Evolutionary conservation across 2,888 invertebrate genomes (phyloP).

Genomic region (Pachliopta kotzebuea): DNA sequence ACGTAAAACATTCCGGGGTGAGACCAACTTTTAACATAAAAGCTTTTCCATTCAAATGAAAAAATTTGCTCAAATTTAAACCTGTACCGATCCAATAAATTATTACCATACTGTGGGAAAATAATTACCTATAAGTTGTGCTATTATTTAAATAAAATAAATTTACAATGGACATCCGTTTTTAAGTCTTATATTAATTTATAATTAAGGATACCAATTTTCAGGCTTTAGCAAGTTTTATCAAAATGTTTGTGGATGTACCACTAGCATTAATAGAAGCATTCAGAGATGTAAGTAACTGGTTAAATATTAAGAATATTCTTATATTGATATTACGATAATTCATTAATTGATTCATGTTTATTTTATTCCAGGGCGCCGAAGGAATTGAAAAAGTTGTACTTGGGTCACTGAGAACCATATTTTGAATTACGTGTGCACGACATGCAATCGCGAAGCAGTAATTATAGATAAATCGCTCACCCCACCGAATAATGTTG

Average conservation of each 20-base stretch:
- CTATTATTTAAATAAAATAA: too few relatives aligned
- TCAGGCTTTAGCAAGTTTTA: constrained; percentile 52
- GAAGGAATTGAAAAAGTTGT: constrained; percentile 51
- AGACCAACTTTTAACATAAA: not conserved
- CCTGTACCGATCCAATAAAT: too few relatives aligned
- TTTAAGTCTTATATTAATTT: too few relatives aligned
- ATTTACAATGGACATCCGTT: too few relatives aligned
- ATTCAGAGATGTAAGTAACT: constrained; percentile 54
- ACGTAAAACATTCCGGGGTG: constrained; percentile 24
- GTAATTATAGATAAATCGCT: too few relatives aligned
- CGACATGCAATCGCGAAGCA: too few relatives aligned
- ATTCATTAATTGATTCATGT: not conserved
- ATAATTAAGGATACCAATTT: constrained; percentile 10
- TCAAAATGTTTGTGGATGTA: constrained; percentile 54
- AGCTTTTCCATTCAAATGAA: too few relatives aligned
- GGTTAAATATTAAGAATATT: not conserved
- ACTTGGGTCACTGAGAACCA: constrained; percentile 46
- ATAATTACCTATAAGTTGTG: too few relatives aligned
- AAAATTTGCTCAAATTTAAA: too few relatives aligned
- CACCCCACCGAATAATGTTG: too few relatives aligned
- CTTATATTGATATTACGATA: not conserved
- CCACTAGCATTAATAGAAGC: constrained; percentile 56
- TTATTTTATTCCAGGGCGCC: constrained; percentile 44
- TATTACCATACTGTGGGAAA: too few relatives aligned
- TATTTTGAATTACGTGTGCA: constrained; percentile 41